These are phyloP conservation scores for Trachurus trachurus DNA, from an alignment of 2,797 vertebrate species.

Conservation along the genomic window DNA sequence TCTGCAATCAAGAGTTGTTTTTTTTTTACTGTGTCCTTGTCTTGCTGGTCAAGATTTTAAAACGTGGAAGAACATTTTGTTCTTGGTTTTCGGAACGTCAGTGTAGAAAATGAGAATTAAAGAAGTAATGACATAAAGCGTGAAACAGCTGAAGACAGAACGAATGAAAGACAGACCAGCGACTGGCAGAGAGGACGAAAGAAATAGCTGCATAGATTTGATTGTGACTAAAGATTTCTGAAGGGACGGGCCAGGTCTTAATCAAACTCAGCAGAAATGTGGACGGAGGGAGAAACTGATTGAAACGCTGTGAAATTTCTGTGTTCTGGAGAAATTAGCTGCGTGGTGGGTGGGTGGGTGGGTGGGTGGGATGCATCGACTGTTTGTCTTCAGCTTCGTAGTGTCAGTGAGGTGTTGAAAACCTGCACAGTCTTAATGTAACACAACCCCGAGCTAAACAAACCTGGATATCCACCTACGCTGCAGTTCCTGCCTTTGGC, in stretches of 20 bases:
- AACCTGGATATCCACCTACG: conserved; percentile 2
- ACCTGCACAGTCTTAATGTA: background rate
- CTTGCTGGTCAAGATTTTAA: conserved; percentile 7
- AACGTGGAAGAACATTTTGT: conserved; percentile 45
- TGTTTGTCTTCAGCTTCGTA: conserved; percentile 52
- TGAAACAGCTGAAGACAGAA: conserved; percentile 1
- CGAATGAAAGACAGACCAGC: conserved; percentile 26
- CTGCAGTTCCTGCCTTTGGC: conserved; percentile 62
- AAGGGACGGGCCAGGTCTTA: conserved; percentile 5
- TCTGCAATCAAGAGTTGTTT: background rate
- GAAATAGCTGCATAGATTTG: conserved; percentile 23
- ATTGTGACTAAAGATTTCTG: conserved; percentile 8
- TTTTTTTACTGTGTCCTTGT: conserved; percentile 7
- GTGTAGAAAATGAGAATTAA: conserved; percentile 2
- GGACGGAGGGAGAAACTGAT: conserved; percentile 18
- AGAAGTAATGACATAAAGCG: background rate
- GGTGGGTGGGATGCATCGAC: background rate
- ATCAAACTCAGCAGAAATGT: conserved; percentile 43
- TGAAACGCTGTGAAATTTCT: background rate
- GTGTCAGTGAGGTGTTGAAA: conserved; percentile 43
- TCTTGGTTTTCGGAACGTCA: conserved; percentile 19
- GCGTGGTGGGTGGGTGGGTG: conserved; percentile 4
- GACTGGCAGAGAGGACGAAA: conserved; percentile 11
- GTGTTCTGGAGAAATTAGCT: background rate
- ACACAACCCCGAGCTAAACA: conserved; percentile 21